Percentiles rank a stretch among this genome's conserved stretches.
phyloP scores from a whole-genome alignment of 2,113 vertebrate genomes.

The Potamarius usumacintae region DNA sequence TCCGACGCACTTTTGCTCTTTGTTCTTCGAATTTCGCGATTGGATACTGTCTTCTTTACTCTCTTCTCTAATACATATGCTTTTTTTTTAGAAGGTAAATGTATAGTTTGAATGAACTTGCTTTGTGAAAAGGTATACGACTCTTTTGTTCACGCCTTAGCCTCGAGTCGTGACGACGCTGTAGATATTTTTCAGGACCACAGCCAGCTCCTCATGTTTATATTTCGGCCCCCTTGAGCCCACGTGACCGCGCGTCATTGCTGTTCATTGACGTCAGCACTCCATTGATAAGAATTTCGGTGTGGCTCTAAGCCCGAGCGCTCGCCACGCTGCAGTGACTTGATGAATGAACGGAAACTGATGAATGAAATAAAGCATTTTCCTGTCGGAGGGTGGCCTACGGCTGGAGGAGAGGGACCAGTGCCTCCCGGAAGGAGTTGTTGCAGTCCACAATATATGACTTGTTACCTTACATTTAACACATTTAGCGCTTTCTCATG shows the following conservation, averaged over 20 bases:
- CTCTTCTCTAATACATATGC: constrained; percentile 1
- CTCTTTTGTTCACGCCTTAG: constrained; percentile 10
- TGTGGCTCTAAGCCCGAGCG: constrained; percentile 55
- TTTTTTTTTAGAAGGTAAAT: constrained; percentile 7
- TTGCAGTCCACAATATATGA: constrained; percentile 1
- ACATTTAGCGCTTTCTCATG: not conserved
- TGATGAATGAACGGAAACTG: constrained; percentile 62
- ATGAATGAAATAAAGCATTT: constrained; percentile 64
- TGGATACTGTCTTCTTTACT: not conserved
- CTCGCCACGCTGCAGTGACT: constrained; percentile 61
- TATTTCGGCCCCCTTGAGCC: constrained; percentile 49
- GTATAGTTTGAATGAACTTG: constrained; percentile 16
- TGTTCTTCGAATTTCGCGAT: constrained; percentile 36
- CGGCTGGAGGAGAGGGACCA: not conserved
- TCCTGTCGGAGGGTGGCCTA: constrained; percentile 33
- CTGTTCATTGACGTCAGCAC: constrained; percentile 60
- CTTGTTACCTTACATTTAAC: not conserved
- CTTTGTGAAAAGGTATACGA: not conserved
- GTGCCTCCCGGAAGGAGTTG: constrained; percentile 31
- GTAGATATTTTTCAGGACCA: constrained; percentile 66
- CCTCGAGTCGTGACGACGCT: constrained; percentile 37
- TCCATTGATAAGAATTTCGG: constrained; percentile 67
- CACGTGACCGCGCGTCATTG: constrained; percentile 60
- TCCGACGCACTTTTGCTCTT: constrained; percentile 44
- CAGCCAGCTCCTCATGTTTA: constrained; percentile 65